A percentile compares a stretch with the other conserved stretches of the same genome.
Evolutionary conservation across 2,797 vertebrate species (phyloP).

Genomic region (Anas capensis): DNA sequence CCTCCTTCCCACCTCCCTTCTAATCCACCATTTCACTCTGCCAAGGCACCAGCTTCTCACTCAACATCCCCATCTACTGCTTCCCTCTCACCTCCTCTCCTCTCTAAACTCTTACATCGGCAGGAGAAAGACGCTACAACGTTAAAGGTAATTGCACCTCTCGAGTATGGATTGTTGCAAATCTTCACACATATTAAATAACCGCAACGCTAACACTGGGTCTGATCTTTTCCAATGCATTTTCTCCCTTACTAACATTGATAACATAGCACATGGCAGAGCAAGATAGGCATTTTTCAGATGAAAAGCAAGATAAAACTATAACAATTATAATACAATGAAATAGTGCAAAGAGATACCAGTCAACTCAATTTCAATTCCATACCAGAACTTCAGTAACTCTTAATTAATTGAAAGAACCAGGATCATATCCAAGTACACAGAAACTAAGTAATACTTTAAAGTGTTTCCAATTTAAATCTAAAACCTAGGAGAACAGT

Average conservation of each 20-base stretch:
- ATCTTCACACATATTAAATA: not conserved
- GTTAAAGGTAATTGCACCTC: constrained; percentile 88
- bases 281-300: not conserved
- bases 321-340: not conserved
- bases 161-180: constrained; percentile 61
- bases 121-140: constrained; percentile 85
- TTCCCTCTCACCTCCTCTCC: constrained; percentile 77
- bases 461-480: not conserved
- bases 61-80: constrained; percentile 55
- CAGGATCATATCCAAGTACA: not conserved
- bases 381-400: not conserved
- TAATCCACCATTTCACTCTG: constrained; percentile 60
- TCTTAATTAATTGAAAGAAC: not conserved
- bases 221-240: constrained; percentile 3
- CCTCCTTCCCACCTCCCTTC: constrained; percentile 59
- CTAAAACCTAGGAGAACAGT: not conserved
- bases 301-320: not conserved
- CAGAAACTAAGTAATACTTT: not conserved
- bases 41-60: constrained; percentile 62
- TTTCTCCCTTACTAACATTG: constrained; percentile 53
- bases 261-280: not conserved
- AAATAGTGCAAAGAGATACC: not conserved
- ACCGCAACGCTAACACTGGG: constrained; percentile 34
- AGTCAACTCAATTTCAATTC: not conserved
- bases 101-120: constrained; percentile 77